Evolutionary conservation across 2,888 invertebrate genomes (phyloP), one percentile per base, ranked within the genome.

Genomic region (Athripsodes cinereus): DNA sequence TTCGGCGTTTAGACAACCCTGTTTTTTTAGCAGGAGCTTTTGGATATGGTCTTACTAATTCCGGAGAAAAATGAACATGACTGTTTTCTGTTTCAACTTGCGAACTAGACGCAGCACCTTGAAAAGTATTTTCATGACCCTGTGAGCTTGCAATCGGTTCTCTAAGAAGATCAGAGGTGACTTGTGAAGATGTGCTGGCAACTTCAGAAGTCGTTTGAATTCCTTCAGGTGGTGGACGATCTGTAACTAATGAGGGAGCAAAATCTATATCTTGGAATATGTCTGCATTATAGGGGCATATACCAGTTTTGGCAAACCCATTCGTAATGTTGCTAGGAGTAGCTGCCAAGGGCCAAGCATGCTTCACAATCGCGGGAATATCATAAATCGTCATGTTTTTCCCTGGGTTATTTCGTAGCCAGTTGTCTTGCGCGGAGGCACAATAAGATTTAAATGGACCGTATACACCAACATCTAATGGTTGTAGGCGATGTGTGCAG

Each of bases 381-480:
- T 58, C 55, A 40, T 58, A 58, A 19, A 57, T 57, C 11, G 57
- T 47, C 53, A 57, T 57, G 6, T 35, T 55, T 46, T 57, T 57
- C 2, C 57, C 57, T 21, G 57, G 57, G 46, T 57, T 22, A 20
- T 53, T 57, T 40, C 22, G 52, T 21, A 57, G 19, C 57, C 57
- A 56, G 31, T 40, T 57, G 50, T 46, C 46, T 46, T 46, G 46
- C 13, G 16, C 46, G 13, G 13, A n/a, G 16, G 46, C 46, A 18
- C 46, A 46, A 46, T 46, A 46, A 11, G 46, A 46, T 46, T 46
- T 46, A 56, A 35, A 18, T 57, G 53, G 19, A 61, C 52, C 60
- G 53, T 62, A 60, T 35, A 61, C 46, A 11, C 62, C 58, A 11
- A 64, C 60, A 52, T 64, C 58, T 21, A 64, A 57, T 48, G 58